Conservation (phyloP, 1,140 invertebrate genomes). For the Leptinotarsa undecemlineata region DNA sequence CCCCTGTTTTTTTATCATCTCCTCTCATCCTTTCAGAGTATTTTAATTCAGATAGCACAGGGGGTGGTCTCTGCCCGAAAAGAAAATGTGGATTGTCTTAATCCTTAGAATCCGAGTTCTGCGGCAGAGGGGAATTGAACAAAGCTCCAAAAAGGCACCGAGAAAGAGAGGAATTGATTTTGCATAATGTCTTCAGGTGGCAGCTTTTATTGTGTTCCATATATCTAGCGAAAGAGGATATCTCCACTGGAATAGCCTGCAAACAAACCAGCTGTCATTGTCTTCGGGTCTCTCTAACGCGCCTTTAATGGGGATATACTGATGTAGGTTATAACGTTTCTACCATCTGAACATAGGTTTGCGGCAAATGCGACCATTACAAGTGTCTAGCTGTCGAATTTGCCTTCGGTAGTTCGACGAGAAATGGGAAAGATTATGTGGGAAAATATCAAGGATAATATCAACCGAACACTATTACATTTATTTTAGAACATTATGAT, state of each 20-base stretch:
- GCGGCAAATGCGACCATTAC: constrained; percentile 6
- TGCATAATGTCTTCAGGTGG: constrained; percentile 56
- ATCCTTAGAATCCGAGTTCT: constrained; percentile 44
- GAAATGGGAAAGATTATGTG: neutral
- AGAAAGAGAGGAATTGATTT: constrained; percentile 54
- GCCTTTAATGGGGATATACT: constrained; percentile 45
- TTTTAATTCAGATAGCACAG: constrained; percentile 26
- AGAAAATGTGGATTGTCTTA: constrained; percentile 51
- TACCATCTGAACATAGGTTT: neutral
- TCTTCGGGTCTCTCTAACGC: constrained; percentile 42
- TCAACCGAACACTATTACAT: no score
- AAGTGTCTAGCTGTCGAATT: neutral
- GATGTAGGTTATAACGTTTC: constrained; percentile 27
- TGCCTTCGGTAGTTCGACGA: neutral
- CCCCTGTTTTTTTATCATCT: constrained; percentile 14
- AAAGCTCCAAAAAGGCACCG: constrained; percentile 35
- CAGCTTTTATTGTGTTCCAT: constrained; percentile 53
- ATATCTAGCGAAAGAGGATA: constrained; percentile 50
- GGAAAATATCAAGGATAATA: no score
- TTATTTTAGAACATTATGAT: no score
- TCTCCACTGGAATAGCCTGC: constrained; percentile 44
- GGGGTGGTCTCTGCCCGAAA: constrained; percentile 25
- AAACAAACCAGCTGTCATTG: constrained; percentile 49
- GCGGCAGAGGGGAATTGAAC: constrained; percentile 38
- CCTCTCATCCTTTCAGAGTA: constrained; percentile 22